These are phyloP conservation scores for Coracias cyanogaster DNA, from an alignment of 2,797 vertebrate species.

Conservation along the genomic window DNA sequence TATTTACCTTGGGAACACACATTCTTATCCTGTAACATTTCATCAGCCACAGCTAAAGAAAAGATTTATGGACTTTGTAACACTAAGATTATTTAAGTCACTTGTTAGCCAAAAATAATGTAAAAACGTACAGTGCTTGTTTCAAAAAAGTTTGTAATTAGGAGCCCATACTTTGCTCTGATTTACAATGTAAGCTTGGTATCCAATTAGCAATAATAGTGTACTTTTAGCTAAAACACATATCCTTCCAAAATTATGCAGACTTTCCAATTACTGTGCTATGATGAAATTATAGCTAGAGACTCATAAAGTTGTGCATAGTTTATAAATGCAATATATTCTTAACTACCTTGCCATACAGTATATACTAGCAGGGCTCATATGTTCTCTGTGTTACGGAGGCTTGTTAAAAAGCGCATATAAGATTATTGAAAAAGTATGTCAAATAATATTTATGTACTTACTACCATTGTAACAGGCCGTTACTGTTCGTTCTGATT, in stretches of 20 bases:
- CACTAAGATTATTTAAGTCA: conserved; percentile 77
- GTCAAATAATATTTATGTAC: conserved; percentile 64
- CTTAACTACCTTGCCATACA: conserved; percentile 62
- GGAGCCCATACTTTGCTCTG: conserved; percentile 73
- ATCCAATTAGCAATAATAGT: conserved; percentile 83
- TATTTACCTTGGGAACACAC: conserved; percentile 80
- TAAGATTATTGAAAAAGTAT: conserved; percentile 70
- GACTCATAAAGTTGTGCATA: conserved; percentile 77
- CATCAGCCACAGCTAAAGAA: conserved; percentile 72
- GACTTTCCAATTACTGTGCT: conserved; percentile 82
- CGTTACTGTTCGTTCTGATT: conserved; percentile 34
- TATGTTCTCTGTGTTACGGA: conserved; percentile 49
- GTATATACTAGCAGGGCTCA: conserved; percentile 63
- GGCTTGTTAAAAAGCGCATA: conserved; percentile 71
- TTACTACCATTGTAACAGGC: conserved; percentile 52
- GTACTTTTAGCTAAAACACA: conserved; percentile 78
- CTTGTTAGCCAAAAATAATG: conserved; percentile 81
- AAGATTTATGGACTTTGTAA: conserved; percentile 81
- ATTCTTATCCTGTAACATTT: conserved; percentile 73
- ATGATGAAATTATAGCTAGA: conserved; percentile 81
- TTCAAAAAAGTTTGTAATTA: conserved; percentile 78
- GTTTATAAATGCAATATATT: conserved; percentile 79
- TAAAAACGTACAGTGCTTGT: conserved; percentile 78
- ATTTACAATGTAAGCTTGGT: conserved; percentile 78
- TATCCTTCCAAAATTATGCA: conserved; percentile 82